Percentiles rank a stretch among this genome's conserved stretches.
phyloP scores from a whole-genome alignment of 1,140 invertebrate species.

The Euwallacea similis region DNA sequence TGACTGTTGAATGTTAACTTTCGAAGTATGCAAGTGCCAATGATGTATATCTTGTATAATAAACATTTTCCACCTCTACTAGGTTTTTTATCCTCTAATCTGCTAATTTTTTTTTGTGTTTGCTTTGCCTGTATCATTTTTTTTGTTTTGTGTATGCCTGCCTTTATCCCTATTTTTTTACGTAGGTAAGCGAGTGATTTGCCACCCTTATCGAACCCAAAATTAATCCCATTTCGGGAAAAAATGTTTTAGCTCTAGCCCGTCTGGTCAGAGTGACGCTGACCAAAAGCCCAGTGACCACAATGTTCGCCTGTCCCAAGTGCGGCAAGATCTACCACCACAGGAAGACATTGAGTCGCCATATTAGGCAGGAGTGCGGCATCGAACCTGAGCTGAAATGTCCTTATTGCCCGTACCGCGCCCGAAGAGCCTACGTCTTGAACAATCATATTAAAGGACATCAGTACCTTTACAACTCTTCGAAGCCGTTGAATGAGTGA shows the following conservation, averaged over 20 bases:
- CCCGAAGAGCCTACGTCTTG: slow-evolving; percentile 47
- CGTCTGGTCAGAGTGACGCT: too few species aligned
- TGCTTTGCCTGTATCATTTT: background rate
- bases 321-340: slow-evolving; percentile 3
- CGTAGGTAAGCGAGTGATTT: too few species aligned
- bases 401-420: slow-evolving; percentile 48
- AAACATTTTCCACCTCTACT: too few species aligned
- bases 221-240: too few species aligned
- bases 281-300: too few species aligned
- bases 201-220: too few species aligned
- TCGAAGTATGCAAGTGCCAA: background rate
- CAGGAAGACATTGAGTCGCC: background rate
- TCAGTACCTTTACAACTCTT: slow-evolving; percentile 35
- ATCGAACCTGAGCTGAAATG: slow-evolving; percentile 58
- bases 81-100: too few species aligned
- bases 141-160: background rate
- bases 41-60: background rate
- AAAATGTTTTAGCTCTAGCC: too few species aligned
- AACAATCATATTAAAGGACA: slow-evolving; percentile 48
- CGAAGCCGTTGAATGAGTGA: background rate
- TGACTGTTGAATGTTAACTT: background rate
- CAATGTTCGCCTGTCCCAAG: background rate
- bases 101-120: too few species aligned
- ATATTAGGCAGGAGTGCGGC: slow-evolving; percentile 16
- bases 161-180: background rate